These are phyloP conservation scores for Asobara japonica DNA, from an alignment of 1,140 invertebrate species.

Conservation along the genomic window DNA sequence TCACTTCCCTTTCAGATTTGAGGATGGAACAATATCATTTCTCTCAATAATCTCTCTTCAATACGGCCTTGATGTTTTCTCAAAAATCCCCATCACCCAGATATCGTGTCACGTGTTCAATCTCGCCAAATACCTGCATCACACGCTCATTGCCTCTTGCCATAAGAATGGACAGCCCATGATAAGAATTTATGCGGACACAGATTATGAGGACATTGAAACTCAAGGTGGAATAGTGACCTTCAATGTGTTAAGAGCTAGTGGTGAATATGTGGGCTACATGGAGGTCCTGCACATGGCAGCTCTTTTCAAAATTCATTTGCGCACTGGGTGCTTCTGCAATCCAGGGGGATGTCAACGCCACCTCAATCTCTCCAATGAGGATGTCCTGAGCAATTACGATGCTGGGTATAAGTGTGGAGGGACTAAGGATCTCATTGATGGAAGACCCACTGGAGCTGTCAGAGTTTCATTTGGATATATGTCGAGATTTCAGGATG, in stretches of 20 bases:
- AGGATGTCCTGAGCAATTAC: conserved; percentile 81
- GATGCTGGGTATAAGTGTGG: conserved; percentile 92
- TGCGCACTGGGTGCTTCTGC: conserved; percentile 96
- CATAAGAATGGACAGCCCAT: conserved; percentile 81
- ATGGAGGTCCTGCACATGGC: conserved; percentile 91
- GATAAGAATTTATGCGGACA: conserved; percentile 79
- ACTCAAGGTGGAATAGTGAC: conserved; percentile 88
- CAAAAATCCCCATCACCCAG: conserved; percentile 71
- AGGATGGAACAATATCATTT: conserved; percentile 93
- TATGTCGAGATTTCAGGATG: conserved; percentile 81
- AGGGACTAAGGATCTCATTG: conserved; percentile 87
- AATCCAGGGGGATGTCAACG: conserved; percentile 95
- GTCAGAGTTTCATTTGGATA: conserved; percentile 95
- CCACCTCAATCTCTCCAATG: conserved; percentile 76
- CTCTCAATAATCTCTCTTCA: conserved; percentile 84
- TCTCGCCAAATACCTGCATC: conserved; percentile 79
- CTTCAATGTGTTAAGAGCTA: conserved; percentile 85
- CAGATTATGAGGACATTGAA: conserved; percentile 70
- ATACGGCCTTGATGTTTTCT: conserved; percentile 81
- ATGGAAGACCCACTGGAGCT: conserved; percentile 91
- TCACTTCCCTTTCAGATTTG: conserved; percentile 76
- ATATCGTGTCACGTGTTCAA: conserved; percentile 81
- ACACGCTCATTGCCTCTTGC: conserved; percentile 71
- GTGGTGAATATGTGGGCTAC: conserved; percentile 87
- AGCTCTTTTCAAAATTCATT: conserved; percentile 83